Evolutionary conservation across 2,888 invertebrate species (phyloP).

Genomic region (Agriotes lineatus): DNA sequence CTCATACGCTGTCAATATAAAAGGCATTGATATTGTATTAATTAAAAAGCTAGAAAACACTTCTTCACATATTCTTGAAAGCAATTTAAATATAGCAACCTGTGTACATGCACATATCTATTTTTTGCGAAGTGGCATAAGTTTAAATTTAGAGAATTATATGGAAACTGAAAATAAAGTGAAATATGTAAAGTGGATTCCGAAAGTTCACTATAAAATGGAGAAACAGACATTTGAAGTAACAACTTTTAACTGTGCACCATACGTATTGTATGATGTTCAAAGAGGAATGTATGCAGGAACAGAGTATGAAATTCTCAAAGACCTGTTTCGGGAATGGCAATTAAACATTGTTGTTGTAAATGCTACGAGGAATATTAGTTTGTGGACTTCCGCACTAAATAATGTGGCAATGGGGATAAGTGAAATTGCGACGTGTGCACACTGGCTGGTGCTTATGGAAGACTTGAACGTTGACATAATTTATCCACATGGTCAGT

Average conservation of each 20-base stretch:
- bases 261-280: slow-evolving; percentile 3
- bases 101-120: background rate
- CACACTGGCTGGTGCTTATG: slow-evolving; percentile 9
- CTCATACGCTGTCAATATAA: background rate
- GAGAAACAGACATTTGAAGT: background rate
- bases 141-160: background rate
- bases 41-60: background rate
- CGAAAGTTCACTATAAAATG: background rate
- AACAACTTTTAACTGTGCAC: slow-evolving; percentile 2
- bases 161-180: background rate
- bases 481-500: slow-evolving; percentile 40
- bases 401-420: background rate
- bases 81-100: background rate
- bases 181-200: background rate
- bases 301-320: slow-evolving; percentile 25
- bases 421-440: slow-evolving; percentile 8
- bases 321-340: slow-evolving; percentile 7
- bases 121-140: background rate
- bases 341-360: slow-evolving; percentile 4
- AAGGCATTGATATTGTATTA: slow-evolving; percentile 6
- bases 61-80: too few species aligned
- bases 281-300: slow-evolving; percentile 22
- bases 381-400: background rate
- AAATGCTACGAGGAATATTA: background rate
- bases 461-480: background rate